Evolutionary conservation across 2,797 vertebrate genomes (phyloP).

Genomic region (Micromesistius poutassou): DNA sequence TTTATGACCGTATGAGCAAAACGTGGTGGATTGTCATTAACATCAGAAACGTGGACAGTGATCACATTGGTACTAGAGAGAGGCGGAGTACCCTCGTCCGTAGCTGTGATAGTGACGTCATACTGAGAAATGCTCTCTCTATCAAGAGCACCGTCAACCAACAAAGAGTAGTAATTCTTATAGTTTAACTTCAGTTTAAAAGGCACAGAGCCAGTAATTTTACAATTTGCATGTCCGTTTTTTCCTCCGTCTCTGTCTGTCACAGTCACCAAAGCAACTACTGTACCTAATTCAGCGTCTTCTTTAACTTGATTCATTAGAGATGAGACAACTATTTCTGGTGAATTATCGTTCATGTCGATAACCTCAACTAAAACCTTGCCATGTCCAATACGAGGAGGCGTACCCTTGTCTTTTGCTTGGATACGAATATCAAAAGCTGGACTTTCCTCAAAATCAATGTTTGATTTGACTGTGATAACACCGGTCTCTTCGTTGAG

Average conservation of each 20-base stretch:
- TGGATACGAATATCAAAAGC: conserved; percentile 34
- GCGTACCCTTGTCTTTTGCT: conserved; percentile 21
- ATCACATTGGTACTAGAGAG: conserved; percentile 29
- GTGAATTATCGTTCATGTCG: conserved; percentile 42
- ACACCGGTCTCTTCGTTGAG: neutral
- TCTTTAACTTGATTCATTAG: conserved; percentile 30
- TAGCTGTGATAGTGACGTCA: conserved; percentile 25
- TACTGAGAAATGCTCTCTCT: conserved; percentile 28
- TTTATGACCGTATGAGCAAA: conserved; percentile 38
- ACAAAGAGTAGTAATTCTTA: conserved; percentile 39
- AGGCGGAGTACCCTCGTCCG: conserved; percentile 28
- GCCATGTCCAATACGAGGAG: conserved; percentile 15
- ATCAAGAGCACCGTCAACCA: conserved; percentile 26
- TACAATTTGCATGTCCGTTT: conserved; percentile 25
- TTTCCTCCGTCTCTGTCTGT: conserved; percentile 32
- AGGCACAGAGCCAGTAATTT: neutral
- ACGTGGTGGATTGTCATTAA: conserved; percentile 60
- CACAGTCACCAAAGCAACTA: conserved; percentile 31
- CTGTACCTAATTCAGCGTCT: conserved; percentile 21
- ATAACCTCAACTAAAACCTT: conserved; percentile 40
- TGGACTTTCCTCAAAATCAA: neutral
- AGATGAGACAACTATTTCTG: conserved; percentile 28
- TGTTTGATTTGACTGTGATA: neutral
- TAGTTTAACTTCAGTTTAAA: conserved; percentile 25
- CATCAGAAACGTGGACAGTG: conserved; percentile 49